phyloP scores from a whole-genome alignment of 2,888 invertebrate species.

The Ormyrus labotus region DNA sequence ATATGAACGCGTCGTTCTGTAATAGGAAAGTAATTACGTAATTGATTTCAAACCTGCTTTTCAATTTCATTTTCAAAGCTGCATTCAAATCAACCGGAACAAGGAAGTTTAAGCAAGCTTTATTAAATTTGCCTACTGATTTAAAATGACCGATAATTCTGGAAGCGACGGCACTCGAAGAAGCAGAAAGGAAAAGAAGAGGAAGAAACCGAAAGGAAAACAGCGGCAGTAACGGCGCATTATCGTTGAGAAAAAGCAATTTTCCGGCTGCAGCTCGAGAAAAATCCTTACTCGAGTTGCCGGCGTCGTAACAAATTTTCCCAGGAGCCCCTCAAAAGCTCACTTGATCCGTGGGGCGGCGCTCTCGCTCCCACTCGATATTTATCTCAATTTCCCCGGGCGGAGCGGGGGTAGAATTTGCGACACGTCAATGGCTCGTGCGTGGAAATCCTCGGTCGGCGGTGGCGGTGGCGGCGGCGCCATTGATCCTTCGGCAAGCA shows the following conservation, averaged over 20 bases:
- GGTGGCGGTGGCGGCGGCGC: slow-evolving; percentile 28
- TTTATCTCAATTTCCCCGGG: slow-evolving; percentile 32
- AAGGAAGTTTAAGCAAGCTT: too few relatives aligned
- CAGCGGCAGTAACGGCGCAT: neutral
- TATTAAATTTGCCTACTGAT: too few relatives aligned
- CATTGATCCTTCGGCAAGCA: slow-evolving; percentile 35
- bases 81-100: too few relatives aligned
- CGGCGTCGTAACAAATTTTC: slow-evolving; percentile 3
- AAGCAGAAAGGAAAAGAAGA: too few relatives aligned
- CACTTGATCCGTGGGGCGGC: slow-evolving; percentile 10
- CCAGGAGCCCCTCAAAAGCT: slow-evolving; percentile 24
- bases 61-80: too few relatives aligned
- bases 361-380: slow-evolving; percentile 6
- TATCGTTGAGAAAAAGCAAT: neutral
- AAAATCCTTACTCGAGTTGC: slow-evolving; percentile 5
- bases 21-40: too few relatives aligned
- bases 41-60: too few relatives aligned
- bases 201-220: neutral
- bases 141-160: too few relatives aligned
- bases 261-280: neutral
- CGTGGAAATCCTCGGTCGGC: slow-evolving; percentile 47
- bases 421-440: slow-evolving; percentile 19
- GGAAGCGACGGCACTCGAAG: too few relatives aligned
- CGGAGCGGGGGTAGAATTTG: neutral
- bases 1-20: too few relatives aligned